Evolutionary conservation across 2,888 invertebrate species (phyloP).

Genomic region (Magallana nippona): DNA sequence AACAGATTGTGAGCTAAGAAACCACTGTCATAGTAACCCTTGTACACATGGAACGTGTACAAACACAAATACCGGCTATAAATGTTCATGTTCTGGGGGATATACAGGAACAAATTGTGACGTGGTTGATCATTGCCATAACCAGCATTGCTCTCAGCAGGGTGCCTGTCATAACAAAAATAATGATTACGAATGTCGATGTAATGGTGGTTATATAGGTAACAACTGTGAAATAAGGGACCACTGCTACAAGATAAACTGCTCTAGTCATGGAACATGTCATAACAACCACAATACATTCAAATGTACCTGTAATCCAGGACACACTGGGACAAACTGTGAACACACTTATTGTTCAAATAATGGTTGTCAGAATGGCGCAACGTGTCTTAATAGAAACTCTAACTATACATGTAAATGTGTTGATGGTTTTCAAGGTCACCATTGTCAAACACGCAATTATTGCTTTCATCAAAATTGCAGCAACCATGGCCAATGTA

Average conservation of each 20-base stretch:
- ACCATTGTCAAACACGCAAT: constrained; percentile 34
- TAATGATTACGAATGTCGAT: constrained; percentile 17
- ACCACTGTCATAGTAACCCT: not conserved
- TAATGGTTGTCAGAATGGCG: constrained; percentile 31
- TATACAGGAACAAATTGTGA: constrained; percentile 35
- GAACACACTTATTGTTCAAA: not conserved
- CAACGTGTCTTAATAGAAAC: constrained; percentile 34
- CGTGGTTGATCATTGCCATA: constrained; percentile 21
- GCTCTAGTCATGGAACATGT: constrained; percentile 8
- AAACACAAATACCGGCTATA: not conserved
- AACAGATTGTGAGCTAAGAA: not conserved
- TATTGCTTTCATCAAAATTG: constrained; percentile 36
- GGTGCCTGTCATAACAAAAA: not conserved
- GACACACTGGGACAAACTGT: not conserved
- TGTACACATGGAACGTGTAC: constrained; percentile 36
- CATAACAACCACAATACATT: not conserved
- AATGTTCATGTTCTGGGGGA: constrained; percentile 32
- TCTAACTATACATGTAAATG: constrained; percentile 31
- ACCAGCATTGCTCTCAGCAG: not conserved
- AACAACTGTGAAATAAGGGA: constrained; percentile 19
- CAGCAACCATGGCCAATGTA: constrained; percentile 27
- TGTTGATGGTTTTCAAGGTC: constrained; percentile 32
- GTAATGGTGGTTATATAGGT: constrained; percentile 40
- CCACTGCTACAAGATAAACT: not conserved
- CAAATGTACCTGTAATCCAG: not conserved